phyloP scores from a whole-genome alignment of 2,797 vertebrate genomes.

The Peromyscus eremicus region DNA sequence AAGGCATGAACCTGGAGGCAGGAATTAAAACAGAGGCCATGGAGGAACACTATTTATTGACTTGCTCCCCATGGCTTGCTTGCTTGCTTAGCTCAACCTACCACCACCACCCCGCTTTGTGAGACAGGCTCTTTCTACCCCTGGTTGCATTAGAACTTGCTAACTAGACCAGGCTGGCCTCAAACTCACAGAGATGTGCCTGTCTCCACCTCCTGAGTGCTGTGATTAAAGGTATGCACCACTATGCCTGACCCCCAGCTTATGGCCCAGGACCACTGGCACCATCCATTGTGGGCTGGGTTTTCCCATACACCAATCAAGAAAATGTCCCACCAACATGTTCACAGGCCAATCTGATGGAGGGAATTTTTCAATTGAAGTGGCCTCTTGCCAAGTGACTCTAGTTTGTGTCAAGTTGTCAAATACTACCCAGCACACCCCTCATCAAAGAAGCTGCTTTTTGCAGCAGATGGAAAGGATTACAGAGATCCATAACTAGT shows the following conservation, averaged over 20 bases:
- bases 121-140: neutral
- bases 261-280: neutral
- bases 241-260: neutral
- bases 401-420: neutral
- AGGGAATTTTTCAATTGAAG: neutral
- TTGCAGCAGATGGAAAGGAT: neutral
- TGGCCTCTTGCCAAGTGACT: neutral
- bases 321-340: neutral
- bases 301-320: neutral
- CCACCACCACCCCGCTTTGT: neutral
- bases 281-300: neutral
- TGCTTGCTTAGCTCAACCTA: neutral
- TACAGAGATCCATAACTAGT: neutral
- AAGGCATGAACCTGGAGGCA: neutral
- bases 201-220: neutral
- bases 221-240: neutral
- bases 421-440: neutral
- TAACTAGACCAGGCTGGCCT: neutral
- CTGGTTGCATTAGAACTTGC: neutral
- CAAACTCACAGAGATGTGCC: neutral
- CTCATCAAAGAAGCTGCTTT: neutral
- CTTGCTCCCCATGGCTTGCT: neutral
- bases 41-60: neutral
- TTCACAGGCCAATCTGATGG: neutral
- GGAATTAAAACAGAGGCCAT: neutral